phyloP scores from a whole-genome alignment of 2,113 vertebrate species.

The Melozone crissalis region DNA sequence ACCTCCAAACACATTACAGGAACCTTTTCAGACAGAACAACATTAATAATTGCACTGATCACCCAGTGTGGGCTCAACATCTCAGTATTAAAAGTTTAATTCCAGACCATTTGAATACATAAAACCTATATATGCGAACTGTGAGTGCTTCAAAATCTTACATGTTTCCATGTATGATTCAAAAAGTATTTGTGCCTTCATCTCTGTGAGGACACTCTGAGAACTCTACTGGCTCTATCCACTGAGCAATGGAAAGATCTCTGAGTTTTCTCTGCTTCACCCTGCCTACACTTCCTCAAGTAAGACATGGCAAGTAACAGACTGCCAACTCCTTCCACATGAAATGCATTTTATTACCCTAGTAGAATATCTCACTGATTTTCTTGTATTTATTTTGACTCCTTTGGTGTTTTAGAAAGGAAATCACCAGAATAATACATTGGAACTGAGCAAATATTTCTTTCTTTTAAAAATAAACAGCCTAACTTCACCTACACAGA shows the following conservation, averaged over 20 bases:
- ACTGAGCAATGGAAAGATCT: neutral
- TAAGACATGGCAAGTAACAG: neutral
- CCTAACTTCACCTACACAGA: neutral
- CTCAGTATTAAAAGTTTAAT: neutral
- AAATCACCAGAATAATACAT: neutral
- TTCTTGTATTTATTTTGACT: slow-evolving; percentile 38
- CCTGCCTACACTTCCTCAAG: neutral
- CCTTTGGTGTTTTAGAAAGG: slow-evolving; percentile 4
- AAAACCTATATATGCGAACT: neutral
- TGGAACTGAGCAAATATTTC: neutral
- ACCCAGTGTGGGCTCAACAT: neutral
- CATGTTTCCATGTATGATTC: neutral
- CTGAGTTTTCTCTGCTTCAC: neutral
- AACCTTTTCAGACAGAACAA: neutral
- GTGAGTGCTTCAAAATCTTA: neutral
- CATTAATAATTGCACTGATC: neutral
- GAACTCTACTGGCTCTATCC: neutral
- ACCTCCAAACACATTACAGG: neutral
- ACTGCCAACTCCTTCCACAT: neutral
- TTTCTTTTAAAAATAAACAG: neutral
- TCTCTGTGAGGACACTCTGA: neutral
- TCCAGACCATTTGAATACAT: neutral
- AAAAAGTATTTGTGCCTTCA: neutral
- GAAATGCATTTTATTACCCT: slow-evolving; percentile 13
- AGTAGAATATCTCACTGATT: neutral